A percentile compares a stretch with the other conserved stretches of the same genome.
These are phyloP conservation scores for Bufo gargarizans DNA, from an alignment of 2,113 vertebrate genomes.

Conservation along the genomic window DNA sequence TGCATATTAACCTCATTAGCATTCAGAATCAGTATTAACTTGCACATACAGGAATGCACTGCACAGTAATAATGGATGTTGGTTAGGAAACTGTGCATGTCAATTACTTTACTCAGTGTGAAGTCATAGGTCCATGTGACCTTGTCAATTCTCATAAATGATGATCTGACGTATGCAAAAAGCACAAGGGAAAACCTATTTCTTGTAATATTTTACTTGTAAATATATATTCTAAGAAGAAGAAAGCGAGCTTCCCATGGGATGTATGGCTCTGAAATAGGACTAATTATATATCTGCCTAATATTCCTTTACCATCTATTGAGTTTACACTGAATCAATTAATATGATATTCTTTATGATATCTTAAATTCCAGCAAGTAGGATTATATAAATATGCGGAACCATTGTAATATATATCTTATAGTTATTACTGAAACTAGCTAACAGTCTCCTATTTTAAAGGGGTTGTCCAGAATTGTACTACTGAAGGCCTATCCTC, in stretches of 20 bases:
- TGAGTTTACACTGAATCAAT: neutral
- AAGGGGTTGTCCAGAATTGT: too few species aligned
- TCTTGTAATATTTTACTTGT: conserved; percentile 29
- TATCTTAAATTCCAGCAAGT: neutral
- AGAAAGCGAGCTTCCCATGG: conserved; percentile 3
- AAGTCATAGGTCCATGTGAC: conserved; percentile 12
- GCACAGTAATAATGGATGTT: neutral
- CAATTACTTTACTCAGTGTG: neutral
- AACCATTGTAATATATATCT: neutral
- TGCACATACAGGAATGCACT: neutral
- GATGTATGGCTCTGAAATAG: neutral
- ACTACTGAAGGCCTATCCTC: too few species aligned
- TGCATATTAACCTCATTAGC: neutral
- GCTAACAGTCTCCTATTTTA: too few species aligned
- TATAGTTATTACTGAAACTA: too few species aligned
- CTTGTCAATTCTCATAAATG: conserved; percentile 15
- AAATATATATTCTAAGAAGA: conserved; percentile 40
- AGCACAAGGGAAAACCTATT: conserved; percentile 21
- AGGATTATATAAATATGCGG: neutral
- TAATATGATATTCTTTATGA: neutral
- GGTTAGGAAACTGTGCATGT: conserved; percentile 8
- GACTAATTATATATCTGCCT: neutral
- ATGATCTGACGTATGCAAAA: conserved; percentile 31
- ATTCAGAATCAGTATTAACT: neutral
- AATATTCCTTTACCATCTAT: conserved; percentile 8